Conservation (phyloP, 2,113 vertebrate genomes). For the Lucifuga dentata region DNA sequence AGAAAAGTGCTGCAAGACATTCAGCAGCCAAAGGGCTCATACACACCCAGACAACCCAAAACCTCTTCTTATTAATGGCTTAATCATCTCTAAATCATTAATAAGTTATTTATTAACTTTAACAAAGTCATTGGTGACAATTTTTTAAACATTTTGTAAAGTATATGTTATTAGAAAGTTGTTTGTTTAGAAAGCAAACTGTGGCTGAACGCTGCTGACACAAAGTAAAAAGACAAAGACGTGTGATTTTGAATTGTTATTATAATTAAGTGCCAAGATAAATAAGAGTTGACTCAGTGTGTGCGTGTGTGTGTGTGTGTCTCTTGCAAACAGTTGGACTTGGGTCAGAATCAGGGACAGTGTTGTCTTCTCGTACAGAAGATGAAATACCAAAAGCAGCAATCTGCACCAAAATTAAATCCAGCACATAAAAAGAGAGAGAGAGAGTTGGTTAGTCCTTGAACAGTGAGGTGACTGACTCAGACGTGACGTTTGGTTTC, state of each 20-base stretch:
- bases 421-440: slow-evolving; percentile 49
- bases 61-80: too few species aligned
- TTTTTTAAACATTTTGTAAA: too few species aligned
- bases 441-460: too few species aligned
- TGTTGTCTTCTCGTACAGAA: slow-evolving; percentile 54
- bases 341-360: slow-evolving; percentile 45
- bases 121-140: too few species aligned
- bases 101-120: too few species aligned
- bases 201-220: slow-evolving; percentile 13
- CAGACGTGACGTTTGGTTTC: too few species aligned
- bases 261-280: slow-evolving; percentile 41
- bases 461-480: too few species aligned
- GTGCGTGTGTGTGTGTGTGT: slow-evolving; percentile 27
- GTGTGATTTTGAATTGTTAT: slow-evolving; percentile 34
- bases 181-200: slow-evolving; percentile 24
- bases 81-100: too few species aligned
- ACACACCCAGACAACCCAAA: too few species aligned
- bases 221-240: slow-evolving; percentile 9
- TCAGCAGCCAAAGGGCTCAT: too few species aligned
- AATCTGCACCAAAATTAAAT: slow-evolving; percentile 56
- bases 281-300: slow-evolving; percentile 18
- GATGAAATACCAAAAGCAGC: slow-evolving; percentile 67
- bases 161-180: slow-evolving; percentile 14
- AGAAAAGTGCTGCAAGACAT: too few species aligned
- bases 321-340: slow-evolving; percentile 53